Percentiles rank a stretch among this genome's conserved stretches.
Evolutionary conservation across 2,113 vertebrate species (phyloP).

Genomic region (Coptodon rendalli): DNA sequence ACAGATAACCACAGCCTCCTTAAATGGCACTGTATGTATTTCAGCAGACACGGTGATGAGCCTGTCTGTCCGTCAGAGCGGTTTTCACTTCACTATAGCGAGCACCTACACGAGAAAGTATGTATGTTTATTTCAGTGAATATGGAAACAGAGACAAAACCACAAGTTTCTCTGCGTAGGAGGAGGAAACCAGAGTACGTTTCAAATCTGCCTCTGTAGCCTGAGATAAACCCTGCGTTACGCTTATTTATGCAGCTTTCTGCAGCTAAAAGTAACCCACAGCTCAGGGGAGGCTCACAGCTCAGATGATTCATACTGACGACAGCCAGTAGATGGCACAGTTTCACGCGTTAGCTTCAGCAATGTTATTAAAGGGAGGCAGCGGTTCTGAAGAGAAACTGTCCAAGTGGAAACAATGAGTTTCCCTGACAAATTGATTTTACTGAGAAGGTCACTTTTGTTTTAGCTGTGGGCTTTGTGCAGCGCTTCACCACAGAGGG

Average conservation of each 20-base stretch:
- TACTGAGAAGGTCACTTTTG: constrained; percentile 29
- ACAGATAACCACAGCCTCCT: neutral
- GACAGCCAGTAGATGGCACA: constrained; percentile 40
- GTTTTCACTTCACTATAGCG: neutral
- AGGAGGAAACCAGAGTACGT: constrained; percentile 42
- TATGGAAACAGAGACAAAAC: constrained; percentile 45
- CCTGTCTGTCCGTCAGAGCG: neutral
- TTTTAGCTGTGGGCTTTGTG: neutral
- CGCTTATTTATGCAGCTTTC: constrained; percentile 25
- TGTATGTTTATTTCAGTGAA: constrained; percentile 16
- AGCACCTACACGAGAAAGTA: neutral
- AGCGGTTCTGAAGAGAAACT: neutral
- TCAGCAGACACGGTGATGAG: neutral
- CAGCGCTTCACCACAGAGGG: neutral
- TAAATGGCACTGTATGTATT: neutral
- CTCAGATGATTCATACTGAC: neutral
- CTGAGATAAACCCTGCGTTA: constrained; percentile 29
- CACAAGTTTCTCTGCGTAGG: constrained; percentile 43
- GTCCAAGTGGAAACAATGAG: neutral
- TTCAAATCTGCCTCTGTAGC: constrained; percentile 43
- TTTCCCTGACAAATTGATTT: constrained; percentile 1
- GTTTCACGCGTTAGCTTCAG: neutral
- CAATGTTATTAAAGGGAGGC: neutral
- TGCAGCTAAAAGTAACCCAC: constrained; percentile 16
- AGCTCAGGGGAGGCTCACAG: neutral